phyloP scores from a whole-genome alignment of 2,888 invertebrate species.

The Serrognathus titanus region DNA sequence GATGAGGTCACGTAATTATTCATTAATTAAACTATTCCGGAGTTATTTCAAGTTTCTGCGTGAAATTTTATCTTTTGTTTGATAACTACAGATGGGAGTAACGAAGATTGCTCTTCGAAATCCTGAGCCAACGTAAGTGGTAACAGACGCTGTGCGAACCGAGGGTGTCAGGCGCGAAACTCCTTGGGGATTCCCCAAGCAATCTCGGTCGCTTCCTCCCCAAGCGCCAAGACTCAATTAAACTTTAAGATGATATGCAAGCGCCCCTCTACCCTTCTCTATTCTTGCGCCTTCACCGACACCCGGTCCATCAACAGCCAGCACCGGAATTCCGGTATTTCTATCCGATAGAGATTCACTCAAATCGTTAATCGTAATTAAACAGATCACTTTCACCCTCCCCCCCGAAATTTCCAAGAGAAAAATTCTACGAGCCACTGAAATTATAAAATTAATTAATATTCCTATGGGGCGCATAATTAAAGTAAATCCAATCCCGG shows the following conservation, averaged over 20 bases:
- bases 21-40: too few relatives aligned
- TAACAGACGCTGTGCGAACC: conserved; percentile 40
- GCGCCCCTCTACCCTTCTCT: conserved; percentile 36
- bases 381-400: too few relatives aligned
- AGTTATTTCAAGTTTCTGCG: conserved; percentile 7
- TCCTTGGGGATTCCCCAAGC: conserved; percentile 49
- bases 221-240: conserved; percentile 64
- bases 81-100: conserved; percentile 41
- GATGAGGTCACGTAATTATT: too few relatives aligned
- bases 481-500: too few relatives aligned
- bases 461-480: too few relatives aligned
- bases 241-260: conserved; percentile 67
- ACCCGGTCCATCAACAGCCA: conserved; percentile 29
- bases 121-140: conserved; percentile 34
- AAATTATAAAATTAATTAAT: too few relatives aligned
- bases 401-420: too few relatives aligned
- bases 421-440: too few relatives aligned
- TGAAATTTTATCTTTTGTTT: conserved; percentile 50
- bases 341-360: conserved; percentile 1
- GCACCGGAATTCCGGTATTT: conserved; percentile 32
- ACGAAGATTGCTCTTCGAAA: conserved; percentile 29
- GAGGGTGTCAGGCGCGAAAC: conserved; percentile 43
- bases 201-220: conserved; percentile 51
- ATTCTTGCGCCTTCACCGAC: conserved; percentile 28
- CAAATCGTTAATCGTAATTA: too few relatives aligned